Conservation (phyloP, 2,888 invertebrate genomes). For the Chydorus sphaericus region DNA sequence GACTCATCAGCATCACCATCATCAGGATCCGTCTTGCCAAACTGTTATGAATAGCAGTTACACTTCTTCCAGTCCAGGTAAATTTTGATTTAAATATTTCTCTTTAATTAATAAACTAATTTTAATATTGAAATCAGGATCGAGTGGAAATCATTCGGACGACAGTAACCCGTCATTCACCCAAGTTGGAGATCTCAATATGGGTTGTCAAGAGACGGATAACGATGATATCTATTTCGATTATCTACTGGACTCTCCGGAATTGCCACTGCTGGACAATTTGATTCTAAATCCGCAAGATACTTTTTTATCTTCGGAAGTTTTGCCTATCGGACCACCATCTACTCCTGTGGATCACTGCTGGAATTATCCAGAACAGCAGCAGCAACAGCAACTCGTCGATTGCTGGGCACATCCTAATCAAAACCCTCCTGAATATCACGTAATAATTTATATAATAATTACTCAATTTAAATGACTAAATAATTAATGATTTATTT, state of each 20-base stretch:
- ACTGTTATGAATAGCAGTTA: no score
- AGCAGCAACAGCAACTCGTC: not conserved
- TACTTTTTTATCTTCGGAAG: no score
- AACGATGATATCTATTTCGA: constrained; percentile 3
- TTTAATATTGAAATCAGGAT: not conserved
- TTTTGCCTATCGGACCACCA: no score
- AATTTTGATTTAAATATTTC: not conserved
- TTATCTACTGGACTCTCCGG: not conserved
- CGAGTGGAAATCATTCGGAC: constrained; percentile 2
- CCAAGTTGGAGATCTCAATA: not conserved
- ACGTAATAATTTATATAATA: no score
- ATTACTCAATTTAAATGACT: no score
- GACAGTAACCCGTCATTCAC: not conserved
- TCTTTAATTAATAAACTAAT: not conserved
- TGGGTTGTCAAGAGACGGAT: not conserved
- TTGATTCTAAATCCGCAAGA: not conserved
- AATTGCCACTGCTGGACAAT: constrained; percentile 3
- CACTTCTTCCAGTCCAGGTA: constrained; percentile 3
- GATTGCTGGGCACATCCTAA: no score
- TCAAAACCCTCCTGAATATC: not conserved
- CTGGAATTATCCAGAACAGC: no score
- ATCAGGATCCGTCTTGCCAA: no score
- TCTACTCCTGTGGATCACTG: no score
- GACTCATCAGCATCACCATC: no score
- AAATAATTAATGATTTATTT: no score